These are phyloP conservation scores for Protonibea diacanthus DNA, from an alignment of 2,797 vertebrate genomes.

Conservation along the genomic window DNA sequence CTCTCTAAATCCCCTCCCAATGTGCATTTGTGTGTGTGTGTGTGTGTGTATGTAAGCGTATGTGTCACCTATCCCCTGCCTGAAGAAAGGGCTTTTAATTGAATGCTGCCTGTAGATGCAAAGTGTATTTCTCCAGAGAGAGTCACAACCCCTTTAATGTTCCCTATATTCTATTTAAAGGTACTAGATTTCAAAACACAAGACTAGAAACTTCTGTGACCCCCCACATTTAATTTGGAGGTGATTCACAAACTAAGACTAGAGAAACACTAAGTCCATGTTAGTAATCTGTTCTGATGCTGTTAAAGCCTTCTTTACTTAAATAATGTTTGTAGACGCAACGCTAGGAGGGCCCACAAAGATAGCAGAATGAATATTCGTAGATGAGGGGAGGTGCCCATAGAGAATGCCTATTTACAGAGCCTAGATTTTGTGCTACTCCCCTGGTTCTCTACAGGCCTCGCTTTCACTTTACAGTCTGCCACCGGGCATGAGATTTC, in stretches of 20 bases:
- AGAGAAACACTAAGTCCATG: constrained; percentile 14
- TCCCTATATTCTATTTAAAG: constrained; percentile 61
- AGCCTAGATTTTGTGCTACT: too few species aligned
- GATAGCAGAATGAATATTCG: too few species aligned
- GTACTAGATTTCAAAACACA: constrained; percentile 33
- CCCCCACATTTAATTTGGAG: not conserved
- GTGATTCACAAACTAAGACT: constrained; percentile 19
- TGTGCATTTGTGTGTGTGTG: constrained; percentile 18
- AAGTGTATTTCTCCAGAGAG: constrained; percentile 66
- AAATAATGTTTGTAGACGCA: constrained; percentile 2
- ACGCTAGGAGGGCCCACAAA: not conserved
- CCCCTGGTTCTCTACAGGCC: too few species aligned
- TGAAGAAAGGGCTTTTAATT: constrained; percentile 67
- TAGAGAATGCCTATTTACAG: too few species aligned
- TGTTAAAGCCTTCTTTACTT: constrained; percentile 23
- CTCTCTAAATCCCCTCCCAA: constrained; percentile 49
- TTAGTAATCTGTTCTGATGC: constrained; percentile 13
- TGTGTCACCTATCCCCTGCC: constrained; percentile 48
- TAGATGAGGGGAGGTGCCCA: too few species aligned
- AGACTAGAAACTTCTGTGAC: constrained; percentile 14
- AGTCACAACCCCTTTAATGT: constrained; percentile 56
- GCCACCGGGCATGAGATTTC: too few species aligned
- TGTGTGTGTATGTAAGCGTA: not conserved
- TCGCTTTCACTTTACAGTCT: too few species aligned
- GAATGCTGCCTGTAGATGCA: constrained; percentile 60